Evolutionary conservation across 2,113 vertebrate genomes (phyloP).

Genomic region (Pterocles gutturalis): DNA sequence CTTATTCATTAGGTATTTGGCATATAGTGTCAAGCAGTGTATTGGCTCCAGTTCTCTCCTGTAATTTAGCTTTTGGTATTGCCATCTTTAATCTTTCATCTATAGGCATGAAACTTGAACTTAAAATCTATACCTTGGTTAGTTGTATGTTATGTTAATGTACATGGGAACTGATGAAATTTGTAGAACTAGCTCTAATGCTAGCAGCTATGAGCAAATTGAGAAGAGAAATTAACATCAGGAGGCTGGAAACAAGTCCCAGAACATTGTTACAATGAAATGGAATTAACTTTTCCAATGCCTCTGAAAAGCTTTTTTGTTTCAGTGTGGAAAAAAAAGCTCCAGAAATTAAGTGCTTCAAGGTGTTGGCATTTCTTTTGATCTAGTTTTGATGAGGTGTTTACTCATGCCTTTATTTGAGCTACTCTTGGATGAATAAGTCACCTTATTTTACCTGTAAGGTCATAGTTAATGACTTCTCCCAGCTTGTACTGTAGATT

Average conservation of each 20-base stretch:
- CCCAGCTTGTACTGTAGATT: not conserved
- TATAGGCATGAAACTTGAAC: not conserved
- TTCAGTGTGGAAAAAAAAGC: too few relatives aligned
- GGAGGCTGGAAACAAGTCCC: not conserved
- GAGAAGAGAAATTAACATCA: not conserved
- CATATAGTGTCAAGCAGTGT: too few relatives aligned
- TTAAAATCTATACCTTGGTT: not conserved
- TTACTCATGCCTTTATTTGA: not conserved
- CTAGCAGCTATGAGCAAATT: too few relatives aligned
- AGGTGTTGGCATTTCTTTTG: not conserved
- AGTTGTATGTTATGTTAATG: not conserved
- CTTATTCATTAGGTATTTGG: not conserved
- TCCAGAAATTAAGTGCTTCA: fast-evolving
- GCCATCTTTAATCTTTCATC: fast-evolving
- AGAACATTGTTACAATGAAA: too few relatives aligned
- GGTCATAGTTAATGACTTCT: not conserved
- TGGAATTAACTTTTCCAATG: not conserved
- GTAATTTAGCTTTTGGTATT: not conserved
- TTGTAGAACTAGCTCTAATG: not conserved
- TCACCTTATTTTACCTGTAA: not conserved
- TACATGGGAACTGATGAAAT: too few relatives aligned
- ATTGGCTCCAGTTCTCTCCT: not conserved
- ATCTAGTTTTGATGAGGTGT: too few relatives aligned
- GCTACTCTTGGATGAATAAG: not conserved
- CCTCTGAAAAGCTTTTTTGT: not conserved